These are phyloP conservation scores for Cladopsammia gracilis DNA, from an alignment of 64 coral and sea anemone species.

Conservation along the genomic window DNA sequence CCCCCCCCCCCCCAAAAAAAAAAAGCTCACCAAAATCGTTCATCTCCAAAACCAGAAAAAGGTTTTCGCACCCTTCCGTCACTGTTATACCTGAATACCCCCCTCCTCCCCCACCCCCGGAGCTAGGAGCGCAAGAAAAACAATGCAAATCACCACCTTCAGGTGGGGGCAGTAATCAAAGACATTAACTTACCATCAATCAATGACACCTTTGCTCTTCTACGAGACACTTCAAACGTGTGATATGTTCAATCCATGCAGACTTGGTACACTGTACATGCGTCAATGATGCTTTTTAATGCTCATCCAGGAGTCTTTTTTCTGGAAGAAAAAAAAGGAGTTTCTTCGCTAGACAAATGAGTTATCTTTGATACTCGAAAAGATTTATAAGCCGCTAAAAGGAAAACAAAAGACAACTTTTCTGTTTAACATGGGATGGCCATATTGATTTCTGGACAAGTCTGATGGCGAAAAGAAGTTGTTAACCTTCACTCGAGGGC, in stretches of 20 bases:
- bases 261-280: not conserved
- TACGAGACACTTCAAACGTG: not conserved
- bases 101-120: too few species aligned
- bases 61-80: too few species aligned
- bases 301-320: not conserved
- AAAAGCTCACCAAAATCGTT: too few species aligned
- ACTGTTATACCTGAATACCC: too few species aligned
- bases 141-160: not conserved
- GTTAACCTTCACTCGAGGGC: not conserved
- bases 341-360: not conserved
- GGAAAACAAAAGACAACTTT: not conserved
- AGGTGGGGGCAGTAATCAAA: not conserved
- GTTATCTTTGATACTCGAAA: not conserved
- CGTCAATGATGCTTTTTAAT: too few species aligned
- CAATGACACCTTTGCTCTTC: not conserved
- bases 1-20: too few species aligned
- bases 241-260: not conserved
- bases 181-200: slow-evolving; percentile 55
- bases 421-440: not conserved
- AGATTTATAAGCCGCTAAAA: not conserved
- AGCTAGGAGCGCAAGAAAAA: not conserved
- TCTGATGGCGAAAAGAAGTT: slow-evolving; percentile 6
- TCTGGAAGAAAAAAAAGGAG: not conserved
- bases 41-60: too few species aligned
- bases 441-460: not conserved